These are phyloP conservation scores for Thunnus thynnus DNA, from an alignment of 2,113 vertebrate genomes.

Conservation along the genomic window DNA sequence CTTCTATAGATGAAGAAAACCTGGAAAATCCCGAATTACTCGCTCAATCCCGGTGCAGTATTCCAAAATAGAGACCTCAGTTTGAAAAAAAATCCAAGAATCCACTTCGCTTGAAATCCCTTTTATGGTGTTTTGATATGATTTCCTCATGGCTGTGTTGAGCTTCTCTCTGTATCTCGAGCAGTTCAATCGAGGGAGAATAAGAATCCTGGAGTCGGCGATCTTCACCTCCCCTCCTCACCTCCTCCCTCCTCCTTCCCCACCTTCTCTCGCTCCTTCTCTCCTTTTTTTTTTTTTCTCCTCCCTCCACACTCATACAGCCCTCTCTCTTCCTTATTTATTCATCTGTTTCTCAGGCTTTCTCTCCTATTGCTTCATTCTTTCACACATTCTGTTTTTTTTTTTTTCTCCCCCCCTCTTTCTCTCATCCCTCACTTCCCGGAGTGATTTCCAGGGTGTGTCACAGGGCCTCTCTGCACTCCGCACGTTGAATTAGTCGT, in stretches of 20 bases:
- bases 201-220: conserved; percentile 26
- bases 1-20: conserved; percentile 66
- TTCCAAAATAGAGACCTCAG: conserved; percentile 63
- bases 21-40: conserved; percentile 73
- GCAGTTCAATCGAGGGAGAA: not conserved
- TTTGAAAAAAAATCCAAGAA: conserved; percentile 63
- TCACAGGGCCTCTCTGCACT: conserved; percentile 19
- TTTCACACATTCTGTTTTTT: not conserved
- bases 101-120: conserved; percentile 74
- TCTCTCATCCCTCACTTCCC: conserved; percentile 37
- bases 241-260: not conserved
- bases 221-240: conserved; percentile 37
- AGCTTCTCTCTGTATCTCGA: conserved; percentile 11
- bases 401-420: not conserved
- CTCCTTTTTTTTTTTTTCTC: not conserved
- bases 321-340: conserved; percentile 11
- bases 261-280: conserved; percentile 7
- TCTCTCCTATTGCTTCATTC: conserved; percentile 9
- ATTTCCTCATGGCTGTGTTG: conserved; percentile 52
- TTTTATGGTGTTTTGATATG: conserved; percentile 52
- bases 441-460: conserved; percentile 35
- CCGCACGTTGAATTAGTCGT: conserved; percentile 12
- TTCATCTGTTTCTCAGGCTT: conserved; percentile 20
- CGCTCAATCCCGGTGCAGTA: conserved; percentile 53
- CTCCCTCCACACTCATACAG: conserved; percentile 15